Evolutionary conservation across 2,888 invertebrate genomes (phyloP).

Genomic region (Andrena trimmerana): DNA sequence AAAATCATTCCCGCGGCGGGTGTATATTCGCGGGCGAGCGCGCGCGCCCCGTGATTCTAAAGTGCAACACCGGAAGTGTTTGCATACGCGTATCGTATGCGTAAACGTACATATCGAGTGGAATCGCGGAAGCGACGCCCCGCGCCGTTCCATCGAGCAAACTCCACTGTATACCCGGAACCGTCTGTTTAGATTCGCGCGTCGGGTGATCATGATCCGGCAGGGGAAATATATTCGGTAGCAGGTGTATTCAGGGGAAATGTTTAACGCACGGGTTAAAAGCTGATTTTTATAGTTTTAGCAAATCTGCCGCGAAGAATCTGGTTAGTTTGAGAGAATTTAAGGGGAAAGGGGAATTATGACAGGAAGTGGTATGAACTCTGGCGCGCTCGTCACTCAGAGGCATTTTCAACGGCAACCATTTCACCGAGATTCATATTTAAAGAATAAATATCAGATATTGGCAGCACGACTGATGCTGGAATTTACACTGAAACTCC

Average conservation of each 20-base stretch:
- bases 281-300: neutral
- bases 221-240: neutral
- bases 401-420: neutral
- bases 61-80: neutral
- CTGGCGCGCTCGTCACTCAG: too few relatives aligned
- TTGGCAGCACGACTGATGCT: neutral
- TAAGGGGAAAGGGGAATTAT: too few relatives aligned
- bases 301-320: neutral
- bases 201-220: conserved; percentile 7
- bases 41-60: neutral
- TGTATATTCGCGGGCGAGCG: neutral
- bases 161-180: neutral
- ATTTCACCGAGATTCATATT: neutral
- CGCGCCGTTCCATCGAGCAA: neutral
- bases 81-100: neutral
- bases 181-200: neutral
- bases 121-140: neutral
- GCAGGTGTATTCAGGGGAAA: neutral
- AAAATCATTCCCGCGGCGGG: conserved; percentile 10
- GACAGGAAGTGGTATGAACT: too few relatives aligned
- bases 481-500: conserved; percentile 14
- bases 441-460: neutral
- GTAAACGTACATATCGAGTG: neutral
- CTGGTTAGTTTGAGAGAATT: too few relatives aligned
- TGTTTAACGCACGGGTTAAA: neutral